Base-by-base conservation (phyloP, 30 jellyfish, hydroid and myxozoan genomes). In the Turritopsis rubra region DNA sequence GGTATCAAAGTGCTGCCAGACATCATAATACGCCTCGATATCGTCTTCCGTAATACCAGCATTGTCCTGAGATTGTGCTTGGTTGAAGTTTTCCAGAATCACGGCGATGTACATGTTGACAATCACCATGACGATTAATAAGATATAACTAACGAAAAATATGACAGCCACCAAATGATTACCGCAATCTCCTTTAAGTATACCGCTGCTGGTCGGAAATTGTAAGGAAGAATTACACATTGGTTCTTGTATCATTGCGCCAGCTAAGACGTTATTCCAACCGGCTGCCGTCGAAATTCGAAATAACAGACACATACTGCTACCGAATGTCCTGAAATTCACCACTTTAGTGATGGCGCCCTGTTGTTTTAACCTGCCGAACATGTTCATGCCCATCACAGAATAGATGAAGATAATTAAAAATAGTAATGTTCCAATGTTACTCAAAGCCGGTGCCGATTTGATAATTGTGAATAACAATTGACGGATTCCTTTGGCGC, bases 211-310 rank as follows among this genome's bases (percentile, higher is more conserved):
- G 17, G 79, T 81, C 13, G 5, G 9, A 41, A 41, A 41, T 1
- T 65, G 74, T 29, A 31, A 75, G 9, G 41, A 1, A 54, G 73
- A 1, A 84, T 86, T 84, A 80, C 99, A 93, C 24, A 75, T 31
- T 9, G 99, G 99, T 16, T 94, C 95, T 76, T 76, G 78, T 22
- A 93, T 83, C 99, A 93, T 93, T 0, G 96, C 94, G 16, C 94
- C 99, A 26, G 89, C 94, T 22, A 93, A 76, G 29, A 93, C 96
- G 21, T 91, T 95, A 60, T 93, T 93, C 99, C 99, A 93, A 72
- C 99, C 99, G 23, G 99, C 99, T 18, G 96, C 96, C 24, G 99
- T 93, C 31, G 99, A 82, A 21, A 93, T 84, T 28, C 99, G 95
- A 80, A 93, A 93, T 74, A 93, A 83, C 72, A 93, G 65, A 54